A percentile compares a stretch with the other conserved stretches of the same genome.
These are phyloP conservation scores for Conus ventricosus DNA, from an alignment of 1,140 invertebrate species.

Conservation along the genomic window DNA sequence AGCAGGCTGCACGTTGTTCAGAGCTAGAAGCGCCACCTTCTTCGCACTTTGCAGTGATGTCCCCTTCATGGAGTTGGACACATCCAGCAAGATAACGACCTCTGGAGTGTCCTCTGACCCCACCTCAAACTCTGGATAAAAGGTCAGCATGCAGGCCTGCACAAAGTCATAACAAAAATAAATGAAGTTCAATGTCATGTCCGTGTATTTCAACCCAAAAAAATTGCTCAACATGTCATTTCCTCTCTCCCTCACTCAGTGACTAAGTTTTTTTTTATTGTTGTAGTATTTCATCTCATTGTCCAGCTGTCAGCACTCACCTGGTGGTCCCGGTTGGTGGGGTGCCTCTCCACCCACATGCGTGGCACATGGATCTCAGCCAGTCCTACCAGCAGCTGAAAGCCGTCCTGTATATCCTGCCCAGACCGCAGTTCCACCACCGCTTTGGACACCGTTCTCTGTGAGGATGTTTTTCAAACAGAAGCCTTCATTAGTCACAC, in stretches of 20 bases:
- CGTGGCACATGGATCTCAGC: conserved; percentile 73
- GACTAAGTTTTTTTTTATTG: no score
- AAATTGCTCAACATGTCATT: background rate
- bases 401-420: conserved; percentile 62
- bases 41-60: conserved; percentile 59
- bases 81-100: conserved; percentile 67
- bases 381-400: conserved; percentile 68
- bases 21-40: conserved; percentile 61
- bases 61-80: conserved; percentile 72
- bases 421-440: conserved; percentile 58
- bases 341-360: conserved; percentile 72
- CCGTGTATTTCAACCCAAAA: background rate
- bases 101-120: conserved; percentile 50
- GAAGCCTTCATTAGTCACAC: conserved; percentile 19
- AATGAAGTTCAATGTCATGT: no score
- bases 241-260: no score
- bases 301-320: conserved; percentile 40
- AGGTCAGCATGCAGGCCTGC: conserved; percentile 74
- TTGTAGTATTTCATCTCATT: no score
- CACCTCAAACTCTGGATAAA: conserved; percentile 74
- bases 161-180: conserved; percentile 5
- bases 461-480: background rate
- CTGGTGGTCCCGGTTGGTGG: conserved; percentile 58
- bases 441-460: conserved; percentile 69
- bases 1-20: conserved; percentile 52